Evolutionary conservation across 2,888 invertebrate species (phyloP), one percentile per base, ranked within the genome.

Genomic region (Sipunculus nudus): DNA sequence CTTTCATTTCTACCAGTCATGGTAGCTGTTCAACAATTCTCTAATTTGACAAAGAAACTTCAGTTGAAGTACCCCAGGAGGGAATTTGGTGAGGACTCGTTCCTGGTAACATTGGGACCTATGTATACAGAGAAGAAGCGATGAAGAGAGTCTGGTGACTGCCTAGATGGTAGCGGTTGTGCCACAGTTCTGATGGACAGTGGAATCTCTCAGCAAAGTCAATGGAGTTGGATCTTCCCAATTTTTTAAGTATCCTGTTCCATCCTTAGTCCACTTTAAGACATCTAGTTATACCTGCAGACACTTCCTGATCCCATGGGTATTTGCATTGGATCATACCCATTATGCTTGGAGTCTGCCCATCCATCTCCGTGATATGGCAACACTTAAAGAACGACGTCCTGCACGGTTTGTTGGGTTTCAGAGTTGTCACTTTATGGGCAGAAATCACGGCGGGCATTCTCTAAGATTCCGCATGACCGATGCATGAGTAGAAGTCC

Each of bases 151-250:
- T 58, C 54, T 6, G 59, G 53, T 3, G 40, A 55, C 56, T 59
- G 59, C 55, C 39, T 59, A 4, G 59, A 59, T 29, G 29, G 53
- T 19, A 58, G 54, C 59, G 59, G 59, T 16, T 59, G 59, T 55
- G 59, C 59, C 16, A 57, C 53, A 29, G 47, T 31, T 10, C 31
- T 57, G 13, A 59, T 16, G 5, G 19, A 59, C 3, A 26, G 29
- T 39, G 39, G 40, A 13, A 31, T 60, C 3, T 13, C 21, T 59
- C 55, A 55, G 23, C 4, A 16, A 57, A 38, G 25, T n/a, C 55
- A 2, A 58, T 58, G 55, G 56, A 31, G 28, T 43, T 58, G 53
- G 58, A 58, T 28, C 41, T 55, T 5, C 52, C 57, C 28, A 47
- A 25, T 26, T 28, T 46, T 21, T 28, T 25, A 25, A 28, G n/a